Evolutionary conservation across 2,113 vertebrate species (phyloP), one percentile per base, ranked within the genome.

Genomic region (Catharus fuscescens): DNA sequence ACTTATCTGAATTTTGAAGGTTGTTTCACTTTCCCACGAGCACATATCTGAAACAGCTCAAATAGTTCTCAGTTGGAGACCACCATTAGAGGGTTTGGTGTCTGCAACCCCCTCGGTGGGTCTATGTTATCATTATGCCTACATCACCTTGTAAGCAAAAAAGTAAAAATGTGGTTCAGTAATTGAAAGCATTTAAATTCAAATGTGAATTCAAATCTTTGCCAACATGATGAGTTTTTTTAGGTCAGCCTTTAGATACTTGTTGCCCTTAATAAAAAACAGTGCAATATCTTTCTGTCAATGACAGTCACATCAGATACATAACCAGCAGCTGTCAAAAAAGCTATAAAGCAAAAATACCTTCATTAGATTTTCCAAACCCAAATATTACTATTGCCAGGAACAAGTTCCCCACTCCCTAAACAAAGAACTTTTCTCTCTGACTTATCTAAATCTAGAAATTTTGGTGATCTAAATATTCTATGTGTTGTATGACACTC

Each of bases 281-380:
- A 38, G 69, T 95, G 72, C 76, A 73, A 18, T 52, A 38, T 81
- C 40, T 95, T 94, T 59, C 72, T 87, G 14, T 90, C 72, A 83
- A 52, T 76, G 74, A 54, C 18, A 91, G 70, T 90, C 69, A 44
- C 17, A 38, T 93, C 91, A 95, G 76, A 71, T 67, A 44, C 18
- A 34, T 88, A 97, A 94, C 24, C 34, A 71, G 38, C 76, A 96
- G 60, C 89, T 88, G 45, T 50, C 64, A 79, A 93, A 94, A 52
- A 88, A 90, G 12, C 73, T 96, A 64, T 36, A 65, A 80, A 80
- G 79, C 29, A 90, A 88, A 90, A 88, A 61, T 69, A 74, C 42
- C 9, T 91, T 96, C 53, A 90, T 48, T 87, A 83, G 74, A 72
- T 87, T 94, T 97, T 91, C 18, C 59, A 89, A 90, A 82, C 67